A percentile compares a stretch with the other conserved stretches of the same genome.
phyloP scores from a whole-genome alignment of 2,888 invertebrate genomes.

The Cephalotes varians region DNA sequence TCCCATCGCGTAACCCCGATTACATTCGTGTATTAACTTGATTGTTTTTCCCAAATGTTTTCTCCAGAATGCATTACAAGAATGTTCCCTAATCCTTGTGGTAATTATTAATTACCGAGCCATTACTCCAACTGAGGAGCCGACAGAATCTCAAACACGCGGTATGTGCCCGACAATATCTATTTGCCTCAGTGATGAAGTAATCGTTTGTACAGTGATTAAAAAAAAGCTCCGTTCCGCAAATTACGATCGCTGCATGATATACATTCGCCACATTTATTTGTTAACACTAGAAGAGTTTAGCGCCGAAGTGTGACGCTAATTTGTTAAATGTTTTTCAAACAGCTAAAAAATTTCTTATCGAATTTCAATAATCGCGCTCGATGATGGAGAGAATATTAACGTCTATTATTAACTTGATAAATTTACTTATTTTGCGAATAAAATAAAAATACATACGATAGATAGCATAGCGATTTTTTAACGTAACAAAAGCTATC shows the following conservation, averaged over 20 bases:
- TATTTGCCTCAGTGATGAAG: conserved; percentile 19
- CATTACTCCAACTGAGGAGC: conserved; percentile 30
- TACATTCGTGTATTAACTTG: conserved; percentile 44
- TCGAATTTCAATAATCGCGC: neutral
- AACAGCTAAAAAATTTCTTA: neutral
- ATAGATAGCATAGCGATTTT: neutral
- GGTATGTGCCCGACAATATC: conserved; percentile 37
- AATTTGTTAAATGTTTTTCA: neutral
- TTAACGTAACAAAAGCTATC: neutral
- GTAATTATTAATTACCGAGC: conserved; percentile 51
- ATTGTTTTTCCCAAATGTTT: conserved; percentile 45
- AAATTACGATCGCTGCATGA: conserved; percentile 34
- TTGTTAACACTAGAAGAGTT: conserved; percentile 44
- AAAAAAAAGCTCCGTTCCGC: conserved; percentile 36
- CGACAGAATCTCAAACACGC: conserved; percentile 48
- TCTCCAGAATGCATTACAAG: conserved; percentile 35
- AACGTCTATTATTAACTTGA: conserved; percentile 1
- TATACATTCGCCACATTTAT: conserved; percentile 22
- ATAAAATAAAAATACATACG: conserved; percentile 1
- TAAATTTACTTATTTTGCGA: neutral
- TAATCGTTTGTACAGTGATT: conserved; percentile 49
- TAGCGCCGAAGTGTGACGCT: neutral
- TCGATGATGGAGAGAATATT: neutral
- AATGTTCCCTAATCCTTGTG: conserved; percentile 38
- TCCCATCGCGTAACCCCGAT: neutral